A percentile compares a stretch with the other conserved stretches of the same genome.
Evolutionary conservation across 2,113 vertebrate species (phyloP).

Genomic region (Struthio camelus): DNA sequence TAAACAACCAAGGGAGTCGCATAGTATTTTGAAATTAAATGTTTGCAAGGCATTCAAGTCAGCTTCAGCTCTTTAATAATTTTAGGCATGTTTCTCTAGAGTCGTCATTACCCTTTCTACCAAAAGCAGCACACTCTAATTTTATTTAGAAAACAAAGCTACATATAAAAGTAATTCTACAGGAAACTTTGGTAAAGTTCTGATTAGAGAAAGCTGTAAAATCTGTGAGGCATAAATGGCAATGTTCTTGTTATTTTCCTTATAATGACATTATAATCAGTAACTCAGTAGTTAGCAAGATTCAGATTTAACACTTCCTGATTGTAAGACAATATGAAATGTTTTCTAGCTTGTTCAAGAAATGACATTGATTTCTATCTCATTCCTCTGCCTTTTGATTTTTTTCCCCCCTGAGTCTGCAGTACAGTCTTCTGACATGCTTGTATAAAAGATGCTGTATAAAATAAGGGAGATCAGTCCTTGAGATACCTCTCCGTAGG

Average conservation of each 20-base stretch:
- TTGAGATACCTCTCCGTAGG: background rate
- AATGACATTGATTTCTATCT: background rate
- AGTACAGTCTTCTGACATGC: background rate
- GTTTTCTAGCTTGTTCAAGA: background rate
- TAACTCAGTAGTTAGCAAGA: background rate
- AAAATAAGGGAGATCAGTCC: background rate
- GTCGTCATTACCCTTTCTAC: constrained; percentile 20
- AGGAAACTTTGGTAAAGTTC: background rate
- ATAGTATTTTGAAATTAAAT: background rate
- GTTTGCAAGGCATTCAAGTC: background rate
- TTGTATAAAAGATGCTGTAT: background rate
- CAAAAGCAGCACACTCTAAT: constrained; percentile 13
- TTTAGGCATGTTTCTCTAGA: background rate
- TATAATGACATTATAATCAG: constrained; percentile 17
- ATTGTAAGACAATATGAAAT: background rate
- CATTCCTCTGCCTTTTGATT: background rate
- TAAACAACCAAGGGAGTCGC: background rate
- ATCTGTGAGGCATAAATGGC: constrained; percentile 21
- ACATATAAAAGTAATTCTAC: constrained; percentile 24
- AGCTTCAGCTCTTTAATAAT: background rate
- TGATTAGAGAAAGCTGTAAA: constrained; percentile 24
- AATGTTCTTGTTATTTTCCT: constrained; percentile 36
- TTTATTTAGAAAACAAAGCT: constrained; percentile 47
- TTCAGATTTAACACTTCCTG: background rate
- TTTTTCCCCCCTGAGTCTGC: background rate